Percentiles rank a stretch among this genome's conserved stretches.
Evolutionary conservation across 2,797 vertebrate species (phyloP).

Genomic region (Graptemys geographica): DNA sequence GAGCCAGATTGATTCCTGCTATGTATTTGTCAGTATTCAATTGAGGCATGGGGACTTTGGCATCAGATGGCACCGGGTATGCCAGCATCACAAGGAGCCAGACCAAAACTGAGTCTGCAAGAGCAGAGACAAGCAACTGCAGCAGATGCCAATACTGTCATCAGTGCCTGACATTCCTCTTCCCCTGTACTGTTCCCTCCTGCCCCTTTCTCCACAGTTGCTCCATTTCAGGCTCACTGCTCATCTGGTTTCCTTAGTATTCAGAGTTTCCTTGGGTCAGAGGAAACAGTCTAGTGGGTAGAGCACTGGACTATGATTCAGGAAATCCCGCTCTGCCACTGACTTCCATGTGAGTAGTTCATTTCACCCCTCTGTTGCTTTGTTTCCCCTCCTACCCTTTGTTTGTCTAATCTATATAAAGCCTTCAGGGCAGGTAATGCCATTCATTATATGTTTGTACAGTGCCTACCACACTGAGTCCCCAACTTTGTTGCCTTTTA

Average conservation of each 20-base stretch:
- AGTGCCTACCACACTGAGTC: background rate
- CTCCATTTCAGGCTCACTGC: background rate
- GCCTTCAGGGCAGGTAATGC: background rate
- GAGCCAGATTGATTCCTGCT: background rate
- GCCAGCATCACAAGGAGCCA: background rate
- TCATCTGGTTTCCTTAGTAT: background rate
- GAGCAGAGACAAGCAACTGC: constrained; percentile 27
- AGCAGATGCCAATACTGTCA: constrained; percentile 53
- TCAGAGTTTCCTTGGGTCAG: background rate
- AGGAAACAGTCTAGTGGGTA: background rate
- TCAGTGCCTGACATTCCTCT: constrained; percentile 67
- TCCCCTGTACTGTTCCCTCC: constrained; percentile 37
- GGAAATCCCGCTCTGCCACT: background rate
- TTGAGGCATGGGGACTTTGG: background rate
- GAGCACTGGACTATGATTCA: background rate
- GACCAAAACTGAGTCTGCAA: background rate
- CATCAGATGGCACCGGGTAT: background rate
- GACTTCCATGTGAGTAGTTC: background rate
- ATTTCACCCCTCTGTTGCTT: background rate
- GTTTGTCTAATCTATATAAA: background rate
- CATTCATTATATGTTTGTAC: background rate
- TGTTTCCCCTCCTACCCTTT: background rate
- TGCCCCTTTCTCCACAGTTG: background rate
- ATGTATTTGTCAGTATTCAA: background rate
- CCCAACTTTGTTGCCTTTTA: background rate